Percentiles rank a stretch among this genome's conserved stretches.
Conservation (phyloP, 2,888 invertebrate genomes). For the Sphaeridia pumilis region DNA sequence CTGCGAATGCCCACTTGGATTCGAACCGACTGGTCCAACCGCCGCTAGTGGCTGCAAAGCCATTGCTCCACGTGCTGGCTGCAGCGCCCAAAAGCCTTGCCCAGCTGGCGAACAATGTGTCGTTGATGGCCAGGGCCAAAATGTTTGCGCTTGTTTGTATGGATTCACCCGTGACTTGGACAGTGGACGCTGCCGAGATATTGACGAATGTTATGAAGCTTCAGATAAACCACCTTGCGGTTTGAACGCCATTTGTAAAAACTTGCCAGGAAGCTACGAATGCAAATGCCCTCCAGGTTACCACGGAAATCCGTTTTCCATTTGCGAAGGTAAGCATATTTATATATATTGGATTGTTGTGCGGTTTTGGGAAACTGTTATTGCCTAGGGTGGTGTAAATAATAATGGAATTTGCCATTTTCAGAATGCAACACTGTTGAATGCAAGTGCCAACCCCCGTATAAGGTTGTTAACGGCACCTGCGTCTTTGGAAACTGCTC, state of each 20-base stretch:
- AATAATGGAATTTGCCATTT: no score
- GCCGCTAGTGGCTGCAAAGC: conserved; percentile 68
- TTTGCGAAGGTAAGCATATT: conserved; percentile 53
- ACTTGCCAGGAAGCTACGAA: conserved; percentile 83
- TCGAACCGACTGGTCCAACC: conserved; percentile 43
- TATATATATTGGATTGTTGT: conserved; percentile 2
- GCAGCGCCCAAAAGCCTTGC: conserved; percentile 64
- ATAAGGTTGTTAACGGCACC: conserved; percentile 67
- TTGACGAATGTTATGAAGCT: conserved; percentile 69
- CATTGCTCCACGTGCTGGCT: conserved; percentile 50
- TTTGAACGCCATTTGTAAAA: conserved; percentile 78
- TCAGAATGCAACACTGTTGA: conserved; percentile 64
- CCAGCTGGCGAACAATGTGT: conserved; percentile 76
- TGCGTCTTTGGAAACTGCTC: conserved; percentile 76
- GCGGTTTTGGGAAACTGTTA: conserved; percentile 5
- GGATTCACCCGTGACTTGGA: conserved; percentile 61
- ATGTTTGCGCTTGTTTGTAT: conserved; percentile 78
- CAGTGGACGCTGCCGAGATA: conserved; percentile 67
- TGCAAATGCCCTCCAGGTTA: conserved; percentile 80
- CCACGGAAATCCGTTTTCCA: conserved; percentile 69
- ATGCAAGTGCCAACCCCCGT: conserved; percentile 78
- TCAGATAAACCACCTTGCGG: conserved; percentile 71
- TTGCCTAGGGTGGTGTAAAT: no score
- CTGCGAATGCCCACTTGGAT: conserved; percentile 69
- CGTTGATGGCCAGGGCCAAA: conserved; percentile 58